Evolutionary conservation across 2,797 vertebrate genomes (phyloP).

Genomic region (Miichthys miiuy): DNA sequence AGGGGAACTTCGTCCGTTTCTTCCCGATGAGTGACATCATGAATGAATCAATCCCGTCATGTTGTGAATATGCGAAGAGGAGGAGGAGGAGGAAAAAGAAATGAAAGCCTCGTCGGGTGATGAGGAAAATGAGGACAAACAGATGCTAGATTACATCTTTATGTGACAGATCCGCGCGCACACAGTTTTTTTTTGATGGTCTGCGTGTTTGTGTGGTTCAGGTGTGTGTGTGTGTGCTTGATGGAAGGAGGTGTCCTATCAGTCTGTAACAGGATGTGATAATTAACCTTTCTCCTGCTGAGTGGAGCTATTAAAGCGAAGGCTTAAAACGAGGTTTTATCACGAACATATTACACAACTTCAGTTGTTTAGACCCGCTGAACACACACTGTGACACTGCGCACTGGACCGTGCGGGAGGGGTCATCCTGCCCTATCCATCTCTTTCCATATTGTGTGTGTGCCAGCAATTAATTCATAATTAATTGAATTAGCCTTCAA

Average conservation of each 20-base stretch:
- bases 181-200: constrained; percentile 62
- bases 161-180: constrained; percentile 37
- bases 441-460: background rate
- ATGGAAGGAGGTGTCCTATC: constrained; percentile 75
- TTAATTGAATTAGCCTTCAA: background rate
- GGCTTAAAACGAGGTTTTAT: constrained; percentile 61
- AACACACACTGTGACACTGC: constrained; percentile 32
- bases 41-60: constrained; percentile 30
- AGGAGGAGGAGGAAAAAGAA: constrained; percentile 4
- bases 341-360: constrained; percentile 65
- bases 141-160: constrained; percentile 69
- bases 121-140: constrained; percentile 67
- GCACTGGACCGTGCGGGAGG: constrained; percentile 10
- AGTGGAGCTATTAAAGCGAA: constrained; percentile 72
- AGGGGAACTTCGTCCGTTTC: constrained; percentile 29
- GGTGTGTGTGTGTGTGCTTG: constrained; percentile 40
- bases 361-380: constrained; percentile 47
- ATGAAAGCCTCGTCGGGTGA: constrained; percentile 30
- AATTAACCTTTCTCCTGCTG: constrained; percentile 86
- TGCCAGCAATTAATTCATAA: background rate
- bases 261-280: constrained; percentile 77
- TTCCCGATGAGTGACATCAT: constrained; percentile 17
- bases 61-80: constrained; percentile 15
- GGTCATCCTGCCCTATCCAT: background rate
- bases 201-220: constrained; percentile 54